phyloP scores from a whole-genome alignment of 2,888 invertebrate genomes.

The Listrodromus nycthemerus region DNA sequence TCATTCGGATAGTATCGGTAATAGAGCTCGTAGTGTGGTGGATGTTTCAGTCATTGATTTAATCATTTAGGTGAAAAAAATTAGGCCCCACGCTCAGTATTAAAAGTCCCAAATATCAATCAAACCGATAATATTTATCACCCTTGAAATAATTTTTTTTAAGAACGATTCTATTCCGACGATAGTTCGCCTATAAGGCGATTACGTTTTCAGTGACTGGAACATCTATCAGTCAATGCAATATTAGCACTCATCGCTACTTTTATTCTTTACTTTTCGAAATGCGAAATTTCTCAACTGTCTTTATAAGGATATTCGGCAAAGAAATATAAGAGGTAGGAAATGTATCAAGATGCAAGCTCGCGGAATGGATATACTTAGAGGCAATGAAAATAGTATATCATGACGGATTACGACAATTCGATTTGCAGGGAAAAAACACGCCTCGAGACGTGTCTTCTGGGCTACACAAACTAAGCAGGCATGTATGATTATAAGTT shows the following conservation, averaged over 20 bases:
- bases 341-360: conserved; percentile 54
- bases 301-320: conserved; percentile 33
- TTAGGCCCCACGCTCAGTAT: not conserved
- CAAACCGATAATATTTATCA: not conserved
- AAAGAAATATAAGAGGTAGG: conserved; percentile 39
- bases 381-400: not conserved
- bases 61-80: not conserved
- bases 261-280: not conserved
- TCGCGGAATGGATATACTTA: conserved; percentile 65
- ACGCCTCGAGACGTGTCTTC: conserved; percentile 22
- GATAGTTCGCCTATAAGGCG: not conserved
- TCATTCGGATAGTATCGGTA: conserved; percentile 61
- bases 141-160: not conserved
- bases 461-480: conserved; percentile 70
- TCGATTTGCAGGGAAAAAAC: not conserved
- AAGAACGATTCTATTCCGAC: not conserved
- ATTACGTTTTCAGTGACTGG: conserved; percentile 1
- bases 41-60: conserved; percentile 32
- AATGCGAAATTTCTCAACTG: conserved; percentile 25
- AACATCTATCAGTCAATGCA: conserved; percentile 40
- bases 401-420: not conserved
- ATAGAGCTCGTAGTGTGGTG: conserved; percentile 17
- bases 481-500: conserved; percentile 63
- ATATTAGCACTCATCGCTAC: conserved; percentile 41
- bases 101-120: not conserved